These are phyloP conservation scores for Balearica regulorum DNA, from an alignment of 2,797 vertebrate genomes.

Conservation along the genomic window DNA sequence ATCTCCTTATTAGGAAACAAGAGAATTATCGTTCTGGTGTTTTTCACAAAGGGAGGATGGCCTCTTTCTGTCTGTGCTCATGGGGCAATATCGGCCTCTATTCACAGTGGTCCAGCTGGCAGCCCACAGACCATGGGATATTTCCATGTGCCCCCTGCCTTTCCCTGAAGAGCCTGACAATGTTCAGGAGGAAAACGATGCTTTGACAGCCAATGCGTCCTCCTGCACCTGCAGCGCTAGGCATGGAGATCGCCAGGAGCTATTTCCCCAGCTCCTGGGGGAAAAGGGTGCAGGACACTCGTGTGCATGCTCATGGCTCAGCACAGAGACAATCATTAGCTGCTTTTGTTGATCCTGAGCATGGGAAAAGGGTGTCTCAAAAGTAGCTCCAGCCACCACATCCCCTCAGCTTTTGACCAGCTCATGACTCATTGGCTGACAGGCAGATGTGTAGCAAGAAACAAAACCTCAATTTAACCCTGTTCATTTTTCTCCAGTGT, in stretches of 20 bases:
- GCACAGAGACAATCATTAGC: not conserved
- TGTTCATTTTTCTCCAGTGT: not conserved
- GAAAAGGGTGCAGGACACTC: not conserved
- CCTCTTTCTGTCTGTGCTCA: not conserved
- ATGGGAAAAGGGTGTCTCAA: not conserved
- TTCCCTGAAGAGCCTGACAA: not conserved
- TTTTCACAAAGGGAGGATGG: not conserved
- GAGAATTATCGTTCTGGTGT: not conserved
- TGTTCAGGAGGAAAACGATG: not conserved
- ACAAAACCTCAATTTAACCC: not conserved
- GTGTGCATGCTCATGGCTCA: not conserved
- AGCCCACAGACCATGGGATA: not conserved
- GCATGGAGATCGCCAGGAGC: not conserved
- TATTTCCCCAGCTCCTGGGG: not conserved
- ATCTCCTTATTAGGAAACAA: conserved; percentile 54
- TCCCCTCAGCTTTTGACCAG: not conserved
- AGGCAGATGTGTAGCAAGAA: not conserved
- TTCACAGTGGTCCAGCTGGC: conserved; percentile 20
- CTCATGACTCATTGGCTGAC: not conserved
- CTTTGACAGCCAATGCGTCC: rapidly evolving
- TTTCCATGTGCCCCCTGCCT: not conserved
- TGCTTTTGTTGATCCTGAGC: not conserved
- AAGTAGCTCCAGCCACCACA: not conserved
- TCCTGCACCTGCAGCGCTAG: rapidly evolving
- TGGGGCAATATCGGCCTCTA: not conserved